A percentile compares a stretch with the other conserved stretches of the same genome.
These are phyloP conservation scores for Plemyria rubiginata DNA, from an alignment of 2,888 invertebrate species.

Conservation along the genomic window DNA sequence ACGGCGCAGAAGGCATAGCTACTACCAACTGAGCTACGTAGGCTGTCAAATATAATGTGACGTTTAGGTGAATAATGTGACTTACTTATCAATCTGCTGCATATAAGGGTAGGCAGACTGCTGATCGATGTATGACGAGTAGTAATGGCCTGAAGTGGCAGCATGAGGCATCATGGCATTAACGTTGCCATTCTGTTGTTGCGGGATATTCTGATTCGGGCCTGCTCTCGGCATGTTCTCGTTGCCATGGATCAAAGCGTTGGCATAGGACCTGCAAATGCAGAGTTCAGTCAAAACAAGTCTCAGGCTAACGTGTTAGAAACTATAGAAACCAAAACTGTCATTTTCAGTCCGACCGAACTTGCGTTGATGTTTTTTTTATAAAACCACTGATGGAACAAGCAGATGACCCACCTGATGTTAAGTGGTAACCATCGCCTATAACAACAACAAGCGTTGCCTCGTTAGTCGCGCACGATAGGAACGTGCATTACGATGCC, in stretches of 20 bases:
- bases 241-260: slow-evolving; percentile 6
- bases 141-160: slow-evolving; percentile 2
- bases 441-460: no score
- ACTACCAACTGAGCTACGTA: no score
- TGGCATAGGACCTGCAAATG: slow-evolving; percentile 17
- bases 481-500: no score
- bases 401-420: no score
- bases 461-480: no score
- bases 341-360: no score
- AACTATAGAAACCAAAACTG: no score
- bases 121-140: slow-evolving; percentile 2
- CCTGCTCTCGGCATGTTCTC: not conserved
- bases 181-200: slow-evolving; percentile 9
- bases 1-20: no score
- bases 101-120: slow-evolving; percentile 10
- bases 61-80: not conserved
- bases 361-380: no score
- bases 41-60: no score
- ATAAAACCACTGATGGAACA: no score
- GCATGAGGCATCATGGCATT: slow-evolving; percentile 5
- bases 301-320: not conserved
- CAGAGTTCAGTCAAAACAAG: not conserved
- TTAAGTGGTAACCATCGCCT: no score
- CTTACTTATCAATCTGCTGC: slow-evolving; percentile 18
- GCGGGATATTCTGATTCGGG: slow-evolving; percentile 1